A percentile compares a stretch with the other conserved stretches of the same genome.
phyloP scores from a whole-genome alignment of 2,797 vertebrate species.

The Bradypus variegatus region DNA sequence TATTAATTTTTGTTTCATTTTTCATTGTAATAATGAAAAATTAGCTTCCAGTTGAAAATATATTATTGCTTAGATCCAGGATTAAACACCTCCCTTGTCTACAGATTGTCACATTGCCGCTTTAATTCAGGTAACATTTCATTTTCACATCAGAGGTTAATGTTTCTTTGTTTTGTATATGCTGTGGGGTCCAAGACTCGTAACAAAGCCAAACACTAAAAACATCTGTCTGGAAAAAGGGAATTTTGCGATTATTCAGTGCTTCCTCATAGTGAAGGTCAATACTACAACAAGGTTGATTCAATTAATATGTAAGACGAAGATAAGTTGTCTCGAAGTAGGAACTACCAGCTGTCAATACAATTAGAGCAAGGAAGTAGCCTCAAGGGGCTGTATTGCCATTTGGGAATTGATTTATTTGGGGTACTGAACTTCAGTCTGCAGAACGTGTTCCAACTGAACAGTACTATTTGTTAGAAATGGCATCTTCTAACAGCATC shows the following conservation, averaged over 20 bases:
- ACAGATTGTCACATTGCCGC: constrained; percentile 13
- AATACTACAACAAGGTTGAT: constrained; percentile 63
- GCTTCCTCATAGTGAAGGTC: constrained; percentile 64
- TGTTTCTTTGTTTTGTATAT: constrained; percentile 44
- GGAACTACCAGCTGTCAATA: constrained; percentile 69
- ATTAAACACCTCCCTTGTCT: constrained; percentile 11
- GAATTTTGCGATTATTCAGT: constrained; percentile 60
- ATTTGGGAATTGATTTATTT: constrained; percentile 67
- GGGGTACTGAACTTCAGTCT: constrained; percentile 45
- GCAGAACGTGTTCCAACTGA: not conserved
- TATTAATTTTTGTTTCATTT: no score
- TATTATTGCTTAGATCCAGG: constrained; percentile 26
- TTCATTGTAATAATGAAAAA: not conserved
- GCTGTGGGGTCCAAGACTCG: constrained; percentile 27
- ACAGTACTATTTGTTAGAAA: constrained; percentile 23
- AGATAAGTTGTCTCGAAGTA: constrained; percentile 65
- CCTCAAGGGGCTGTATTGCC: constrained; percentile 42
- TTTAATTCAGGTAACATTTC: constrained; percentile 48
- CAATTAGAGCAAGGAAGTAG: constrained; percentile 56
- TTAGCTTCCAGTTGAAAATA: not conserved
- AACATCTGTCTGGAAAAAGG: constrained; percentile 63
- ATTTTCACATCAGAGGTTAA: constrained; percentile 37
- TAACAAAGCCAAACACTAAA: constrained; percentile 37
- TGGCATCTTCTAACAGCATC: not conserved
- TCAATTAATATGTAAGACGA: constrained; percentile 66